phyloP scores from a whole-genome alignment of 1,140 invertebrate species.

The Centruroides sculpturatus region DNA sequence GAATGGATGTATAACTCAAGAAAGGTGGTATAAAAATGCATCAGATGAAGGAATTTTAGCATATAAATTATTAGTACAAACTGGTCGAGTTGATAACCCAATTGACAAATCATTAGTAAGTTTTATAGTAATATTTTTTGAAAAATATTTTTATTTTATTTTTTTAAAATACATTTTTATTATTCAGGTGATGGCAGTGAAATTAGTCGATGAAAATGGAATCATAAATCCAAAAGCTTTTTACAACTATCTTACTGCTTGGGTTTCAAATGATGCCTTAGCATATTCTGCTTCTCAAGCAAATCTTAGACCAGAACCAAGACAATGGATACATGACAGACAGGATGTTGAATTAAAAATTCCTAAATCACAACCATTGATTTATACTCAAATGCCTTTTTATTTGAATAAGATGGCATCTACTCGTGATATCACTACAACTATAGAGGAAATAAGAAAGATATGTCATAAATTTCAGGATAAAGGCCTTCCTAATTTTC shows the following conservation, averaged over 20 bases:
- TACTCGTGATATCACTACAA: conserved; percentile 68
- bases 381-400: conserved; percentile 91
- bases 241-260: conserved; percentile 96
- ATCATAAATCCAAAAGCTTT: conserved; percentile 93
- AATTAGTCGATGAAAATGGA: conserved; percentile 72
- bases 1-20: conserved; percentile 59
- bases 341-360: conserved; percentile 73
- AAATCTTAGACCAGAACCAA: conserved; percentile 70
- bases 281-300: conserved; percentile 80
- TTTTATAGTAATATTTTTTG: not conserved
- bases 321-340: conserved; percentile 60
- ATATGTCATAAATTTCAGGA: conserved; percentile 74
- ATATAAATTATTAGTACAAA: conserved; percentile 88
- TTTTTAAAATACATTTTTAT: no score
- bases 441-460: conserved; percentile 55
- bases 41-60: conserved; percentile 81
- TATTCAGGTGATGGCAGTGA: conserved; percentile 33
- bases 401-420: conserved; percentile 49
- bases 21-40: conserved; percentile 78
- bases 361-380: conserved; percentile 78
- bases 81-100: conserved; percentile 85
- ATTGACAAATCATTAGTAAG: conserved; percentile 69
- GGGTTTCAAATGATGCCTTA: conserved; percentile 84
- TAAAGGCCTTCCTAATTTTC: conserved; percentile 86
- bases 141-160: no score